Percentiles rank a stretch among this genome's conserved stretches.
These are phyloP conservation scores for Vireo altiloquus DNA, from an alignment of 2,113 vertebrate species.

Conservation along the genomic window DNA sequence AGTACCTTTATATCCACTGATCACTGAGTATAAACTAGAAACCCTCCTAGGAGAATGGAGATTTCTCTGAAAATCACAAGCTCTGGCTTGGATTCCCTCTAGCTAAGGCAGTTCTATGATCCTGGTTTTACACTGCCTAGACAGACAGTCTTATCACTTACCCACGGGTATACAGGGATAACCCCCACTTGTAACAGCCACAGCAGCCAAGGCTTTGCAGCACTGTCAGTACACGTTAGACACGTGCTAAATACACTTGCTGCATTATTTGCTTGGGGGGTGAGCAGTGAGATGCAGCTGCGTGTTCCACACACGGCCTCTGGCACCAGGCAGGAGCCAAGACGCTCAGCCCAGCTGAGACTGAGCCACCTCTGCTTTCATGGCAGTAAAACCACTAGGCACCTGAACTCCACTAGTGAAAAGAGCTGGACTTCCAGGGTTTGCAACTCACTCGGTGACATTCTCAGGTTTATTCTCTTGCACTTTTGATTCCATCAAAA, in stretches of 20 bases:
- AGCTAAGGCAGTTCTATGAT: neutral
- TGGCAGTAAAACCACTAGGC: neutral
- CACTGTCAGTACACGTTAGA: neutral
- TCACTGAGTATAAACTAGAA: neutral
- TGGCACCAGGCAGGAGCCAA: neutral
- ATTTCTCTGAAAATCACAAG: neutral
- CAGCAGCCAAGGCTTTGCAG: neutral
- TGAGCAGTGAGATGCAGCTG: neutral
- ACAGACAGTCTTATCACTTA: neutral
- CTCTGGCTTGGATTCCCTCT: neutral
- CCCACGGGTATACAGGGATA: neutral
- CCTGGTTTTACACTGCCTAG: neutral
- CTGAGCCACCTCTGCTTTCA: neutral
- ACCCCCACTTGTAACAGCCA: neutral
- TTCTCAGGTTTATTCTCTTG: neutral
- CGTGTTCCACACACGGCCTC: accelerated
- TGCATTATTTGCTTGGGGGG: neutral
- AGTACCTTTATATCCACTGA: neutral
- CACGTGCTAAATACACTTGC: neutral
- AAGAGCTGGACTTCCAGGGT: neutral
- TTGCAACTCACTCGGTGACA: neutral
- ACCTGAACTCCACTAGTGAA: neutral
- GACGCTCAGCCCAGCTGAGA: neutral
- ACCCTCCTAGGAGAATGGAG: neutral
- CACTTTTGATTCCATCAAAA: neutral